Evolutionary conservation across 2,797 vertebrate species (phyloP), one percentile per base, ranked within the genome.

Genomic region (Brotula barbata): DNA sequence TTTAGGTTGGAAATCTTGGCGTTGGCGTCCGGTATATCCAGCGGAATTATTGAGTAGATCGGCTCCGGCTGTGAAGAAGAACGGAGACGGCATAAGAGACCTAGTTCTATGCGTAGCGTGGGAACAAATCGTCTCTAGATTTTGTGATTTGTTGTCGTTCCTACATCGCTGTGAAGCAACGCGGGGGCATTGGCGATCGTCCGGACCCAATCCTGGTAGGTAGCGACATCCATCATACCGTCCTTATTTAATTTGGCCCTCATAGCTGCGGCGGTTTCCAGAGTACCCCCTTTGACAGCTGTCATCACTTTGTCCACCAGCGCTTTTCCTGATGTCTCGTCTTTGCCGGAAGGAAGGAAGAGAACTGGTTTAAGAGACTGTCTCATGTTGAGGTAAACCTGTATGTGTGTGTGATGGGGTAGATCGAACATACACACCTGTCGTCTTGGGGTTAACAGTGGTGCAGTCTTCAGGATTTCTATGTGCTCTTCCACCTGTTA

Each of bases 41-140:
- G 7, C 12, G 96, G 96, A 60, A 98, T 71, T 19, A 97, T 80
- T 2, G 75, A 89, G 44, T 94, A 62, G 75, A 98, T 95, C 13
- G 93, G 93, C 63, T 91, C 89, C 0, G 91, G 78, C 95, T 98
- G 84, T 22, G 2, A 49, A 41, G 25, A 42, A 44, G 2, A 66
- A 68, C 2, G 66, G 8, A 17, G 66, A 33, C 2, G 9, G 31
- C 31, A 6, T 39, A 13, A 14, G 15, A 39, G 37, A 15, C 8
- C 8, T 28, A 7, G 4, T 5, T 6, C 13, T 36, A 36, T 36
- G 34, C n/a, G n/a, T n/a, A n/a, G n/a, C n/a, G n/a, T n/a, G n/a
- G n/a, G n/a, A n/a, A n/a, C n/a, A n/a, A n/a, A n/a, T n/a, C n/a
- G n/a, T n/a, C n/a, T n/a, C n/a, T n/a, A n/a, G n/a, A n/a, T n/a